Percentiles rank a stretch among this genome's conserved stretches.
Conservation (phyloP, 2,113 vertebrate genomes). For the Nerophis lumbriciformis region DNA sequence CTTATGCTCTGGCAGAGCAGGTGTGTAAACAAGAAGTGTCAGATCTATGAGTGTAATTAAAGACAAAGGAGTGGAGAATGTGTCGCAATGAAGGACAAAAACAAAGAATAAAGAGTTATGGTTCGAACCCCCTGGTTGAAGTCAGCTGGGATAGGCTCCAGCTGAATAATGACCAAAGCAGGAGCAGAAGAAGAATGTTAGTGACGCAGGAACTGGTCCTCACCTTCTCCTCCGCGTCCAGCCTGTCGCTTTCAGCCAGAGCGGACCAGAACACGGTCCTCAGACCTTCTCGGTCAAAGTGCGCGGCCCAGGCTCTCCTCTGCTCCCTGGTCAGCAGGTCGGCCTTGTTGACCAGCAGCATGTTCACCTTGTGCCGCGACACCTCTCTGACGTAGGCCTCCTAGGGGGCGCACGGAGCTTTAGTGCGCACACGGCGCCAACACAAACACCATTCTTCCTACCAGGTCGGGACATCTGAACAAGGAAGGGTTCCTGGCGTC, state of each 20-base stretch:
- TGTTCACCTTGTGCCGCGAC: constrained; percentile 81
- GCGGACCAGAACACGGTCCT: constrained; percentile 96
- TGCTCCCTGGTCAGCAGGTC: constrained; percentile 86
- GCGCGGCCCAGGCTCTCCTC: constrained; percentile 79
- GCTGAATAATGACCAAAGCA: no score
- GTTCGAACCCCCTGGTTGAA: no score
- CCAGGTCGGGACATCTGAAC: constrained; percentile 91
- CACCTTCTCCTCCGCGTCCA: constrained; percentile 78
- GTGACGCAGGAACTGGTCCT: neutral
- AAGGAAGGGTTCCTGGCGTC: constrained; percentile 93
- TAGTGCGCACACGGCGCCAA: constrained; percentile 6
- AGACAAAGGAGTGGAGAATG: no score
- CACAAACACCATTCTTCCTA: constrained; percentile 61
- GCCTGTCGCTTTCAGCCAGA: constrained; percentile 74
- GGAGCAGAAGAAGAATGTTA: no score
- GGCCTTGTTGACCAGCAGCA: constrained; percentile 92
- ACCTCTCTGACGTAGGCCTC: constrained; percentile 87
- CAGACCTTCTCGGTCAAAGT: constrained; percentile 82
- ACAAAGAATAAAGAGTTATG: no score
- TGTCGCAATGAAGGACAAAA: no score
- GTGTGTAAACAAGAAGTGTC: no score
- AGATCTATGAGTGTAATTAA: no score
- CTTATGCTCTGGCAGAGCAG: no score
- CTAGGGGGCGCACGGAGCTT: constrained; percentile 49
- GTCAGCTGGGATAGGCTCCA: no score